Percentiles rank a stretch among this genome's conserved stretches.
phyloP scores from a whole-genome alignment of 1,140 invertebrate genomes.

The Ceratina japonica region DNA sequence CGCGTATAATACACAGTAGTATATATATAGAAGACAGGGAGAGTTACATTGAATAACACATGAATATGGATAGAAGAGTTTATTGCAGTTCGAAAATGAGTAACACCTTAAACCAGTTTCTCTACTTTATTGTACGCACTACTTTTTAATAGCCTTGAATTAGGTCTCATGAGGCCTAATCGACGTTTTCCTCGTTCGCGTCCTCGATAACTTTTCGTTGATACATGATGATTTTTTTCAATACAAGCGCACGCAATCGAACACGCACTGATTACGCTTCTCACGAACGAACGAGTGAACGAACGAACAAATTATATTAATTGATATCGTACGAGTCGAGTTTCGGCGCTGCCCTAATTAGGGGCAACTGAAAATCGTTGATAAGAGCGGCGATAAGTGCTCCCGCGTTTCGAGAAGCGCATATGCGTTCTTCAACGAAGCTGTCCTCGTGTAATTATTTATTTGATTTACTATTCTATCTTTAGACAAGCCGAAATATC shows the following conservation, averaged over 20 bases:
- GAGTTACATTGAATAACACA: not conserved
- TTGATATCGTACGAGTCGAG: not conserved
- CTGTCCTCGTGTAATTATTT: not conserved
- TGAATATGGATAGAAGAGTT: not conserved
- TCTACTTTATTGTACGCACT: constrained; percentile 34
- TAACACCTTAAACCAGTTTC: constrained; percentile 37
- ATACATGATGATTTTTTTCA: constrained; percentile 31
- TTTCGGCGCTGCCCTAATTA: constrained; percentile 21
- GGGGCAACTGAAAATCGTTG: constrained; percentile 12
- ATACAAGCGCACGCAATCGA: not conserved
- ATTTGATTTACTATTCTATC: not conserved
- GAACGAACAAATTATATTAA: constrained; percentile 2
- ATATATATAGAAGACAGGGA: too few species aligned
- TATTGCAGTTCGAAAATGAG: not conserved
- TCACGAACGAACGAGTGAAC: constrained; percentile 27
- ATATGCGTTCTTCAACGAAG: not conserved
- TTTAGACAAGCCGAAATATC: too few species aligned
- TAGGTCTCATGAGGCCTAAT: constrained; percentile 54
- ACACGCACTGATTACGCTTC: constrained; percentile 36
- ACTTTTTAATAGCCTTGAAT: constrained; percentile 62
- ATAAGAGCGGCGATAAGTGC: constrained; percentile 6
- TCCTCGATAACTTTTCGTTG: constrained; percentile 52
- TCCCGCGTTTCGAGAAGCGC: constrained; percentile 16
- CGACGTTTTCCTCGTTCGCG: constrained; percentile 54
- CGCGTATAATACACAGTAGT: not conserved